These are phyloP conservation scores for Sclerodermus sp. DNA, from an alignment of 2,888 invertebrate species.

Conservation along the genomic window DNA sequence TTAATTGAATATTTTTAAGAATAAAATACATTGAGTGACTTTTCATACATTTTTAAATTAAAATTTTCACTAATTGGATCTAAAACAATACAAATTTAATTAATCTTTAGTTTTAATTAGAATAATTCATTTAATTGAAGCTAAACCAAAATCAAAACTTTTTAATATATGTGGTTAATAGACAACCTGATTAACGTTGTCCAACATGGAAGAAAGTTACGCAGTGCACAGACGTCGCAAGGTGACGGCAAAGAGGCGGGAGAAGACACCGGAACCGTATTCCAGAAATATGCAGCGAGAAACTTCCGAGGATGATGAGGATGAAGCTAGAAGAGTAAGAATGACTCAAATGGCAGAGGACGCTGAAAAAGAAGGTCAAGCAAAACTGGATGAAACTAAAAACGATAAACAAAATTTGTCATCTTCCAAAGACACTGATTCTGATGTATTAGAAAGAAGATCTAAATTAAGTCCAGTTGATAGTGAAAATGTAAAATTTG, in stretches of 20 bases:
- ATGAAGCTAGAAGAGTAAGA: constrained; percentile 38
- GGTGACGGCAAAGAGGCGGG: constrained; percentile 44
- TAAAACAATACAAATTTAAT: too few species aligned
- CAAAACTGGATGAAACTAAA: constrained; percentile 1
- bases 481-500: neutral
- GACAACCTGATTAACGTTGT: constrained; percentile 6
- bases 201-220: constrained; percentile 53
- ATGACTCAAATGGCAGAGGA: constrained; percentile 52
- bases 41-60: too few species aligned
- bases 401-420: neutral
- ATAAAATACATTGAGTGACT: too few species aligned
- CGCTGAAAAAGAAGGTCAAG: constrained; percentile 34
- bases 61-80: too few species aligned
- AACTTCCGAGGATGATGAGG: constrained; percentile 40
- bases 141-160: too few species aligned
- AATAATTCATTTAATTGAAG: too few species aligned
- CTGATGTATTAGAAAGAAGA: neutral
- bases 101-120: too few species aligned
- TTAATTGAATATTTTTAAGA: too few species aligned
- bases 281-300: constrained; percentile 20
- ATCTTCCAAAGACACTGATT: neutral
- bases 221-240: constrained; percentile 52
- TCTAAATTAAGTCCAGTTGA: too few species aligned
- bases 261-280: constrained; percentile 48
- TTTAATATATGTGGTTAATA: too few species aligned